A percentile compares a stretch with the other conserved stretches of the same genome.
Conservation (phyloP, 2,888 invertebrate species). For the Phengaris alcon region DNA sequence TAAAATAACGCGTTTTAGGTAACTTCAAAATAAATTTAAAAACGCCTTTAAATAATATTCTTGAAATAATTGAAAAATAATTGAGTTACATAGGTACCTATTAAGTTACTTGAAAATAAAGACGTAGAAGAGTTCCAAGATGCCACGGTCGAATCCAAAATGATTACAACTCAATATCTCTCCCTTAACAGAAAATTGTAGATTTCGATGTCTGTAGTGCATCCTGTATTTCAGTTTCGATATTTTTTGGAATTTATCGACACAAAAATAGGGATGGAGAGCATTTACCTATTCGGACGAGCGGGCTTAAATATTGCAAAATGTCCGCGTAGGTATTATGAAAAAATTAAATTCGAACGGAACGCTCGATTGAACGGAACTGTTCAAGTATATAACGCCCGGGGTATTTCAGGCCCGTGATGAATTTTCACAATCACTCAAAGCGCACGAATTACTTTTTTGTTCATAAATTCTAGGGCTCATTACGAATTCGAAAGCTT, state of each 20-base stretch:
- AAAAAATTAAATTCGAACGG: conserved; percentile 16
- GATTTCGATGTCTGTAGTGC: neutral
- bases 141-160: no score
- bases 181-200: no score
- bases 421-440: conserved; percentile 19
- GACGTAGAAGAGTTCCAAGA: no score
- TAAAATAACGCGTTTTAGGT: no score
- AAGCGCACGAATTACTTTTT: neutral
- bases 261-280: neutral
- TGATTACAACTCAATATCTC: no score
- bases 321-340: conserved; percentile 2
- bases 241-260: conserved; percentile 1
- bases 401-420: conserved; percentile 5
- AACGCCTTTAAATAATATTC: no score
- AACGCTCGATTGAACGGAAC: no score
- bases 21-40: no score
- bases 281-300: neutral
- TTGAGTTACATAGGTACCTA: no score
- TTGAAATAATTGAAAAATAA: no score
- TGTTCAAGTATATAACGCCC: neutral
- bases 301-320: neutral
- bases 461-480: neutral
- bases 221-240: neutral
- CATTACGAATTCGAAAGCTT: conserved; percentile 19
- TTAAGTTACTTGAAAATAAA: no score